phyloP scores from a whole-genome alignment of 1,140 invertebrate species.

The Acyrthosiphon pisum region DNA sequence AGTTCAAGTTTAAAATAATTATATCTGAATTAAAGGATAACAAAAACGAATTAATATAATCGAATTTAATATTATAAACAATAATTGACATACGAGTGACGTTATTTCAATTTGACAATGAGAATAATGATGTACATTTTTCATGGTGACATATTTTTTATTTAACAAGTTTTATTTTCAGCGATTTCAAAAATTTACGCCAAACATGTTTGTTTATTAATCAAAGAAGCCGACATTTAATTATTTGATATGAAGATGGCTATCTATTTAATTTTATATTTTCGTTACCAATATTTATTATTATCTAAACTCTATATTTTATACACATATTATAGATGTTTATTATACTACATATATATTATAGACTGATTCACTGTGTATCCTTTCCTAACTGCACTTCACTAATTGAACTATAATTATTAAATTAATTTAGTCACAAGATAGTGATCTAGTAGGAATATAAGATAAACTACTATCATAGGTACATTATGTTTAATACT shows the following conservation, averaged over 20 bases:
- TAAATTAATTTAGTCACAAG: constrained; percentile 9
- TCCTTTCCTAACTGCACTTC: not conserved
- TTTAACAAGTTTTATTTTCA: constrained; percentile 46
- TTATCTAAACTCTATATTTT: not conserved
- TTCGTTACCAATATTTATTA: constrained; percentile 31
- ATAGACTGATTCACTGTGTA: constrained; percentile 39
- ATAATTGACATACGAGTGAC: not conserved
- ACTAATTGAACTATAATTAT: constrained; percentile 3
- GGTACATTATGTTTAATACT: not conserved
- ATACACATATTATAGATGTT: not conserved
- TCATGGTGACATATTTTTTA: not conserved
- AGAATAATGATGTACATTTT: not conserved
- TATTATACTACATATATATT: constrained; percentile 20
- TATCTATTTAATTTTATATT: not conserved
- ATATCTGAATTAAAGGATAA: not conserved
- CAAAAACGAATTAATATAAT: not conserved
- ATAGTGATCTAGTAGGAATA: not conserved
- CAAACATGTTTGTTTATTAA: constrained; percentile 30
- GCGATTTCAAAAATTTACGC: constrained; percentile 31
- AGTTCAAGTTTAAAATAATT: constrained; percentile 36
- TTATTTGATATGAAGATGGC: constrained; percentile 27
- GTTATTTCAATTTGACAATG: not conserved
- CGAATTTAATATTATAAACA: not conserved
- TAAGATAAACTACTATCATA: not conserved
- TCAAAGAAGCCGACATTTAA: constrained; percentile 32